Base-by-base conservation (phyloP, 2,888 invertebrate genomes). In the Hydraecia micacea region DNA sequence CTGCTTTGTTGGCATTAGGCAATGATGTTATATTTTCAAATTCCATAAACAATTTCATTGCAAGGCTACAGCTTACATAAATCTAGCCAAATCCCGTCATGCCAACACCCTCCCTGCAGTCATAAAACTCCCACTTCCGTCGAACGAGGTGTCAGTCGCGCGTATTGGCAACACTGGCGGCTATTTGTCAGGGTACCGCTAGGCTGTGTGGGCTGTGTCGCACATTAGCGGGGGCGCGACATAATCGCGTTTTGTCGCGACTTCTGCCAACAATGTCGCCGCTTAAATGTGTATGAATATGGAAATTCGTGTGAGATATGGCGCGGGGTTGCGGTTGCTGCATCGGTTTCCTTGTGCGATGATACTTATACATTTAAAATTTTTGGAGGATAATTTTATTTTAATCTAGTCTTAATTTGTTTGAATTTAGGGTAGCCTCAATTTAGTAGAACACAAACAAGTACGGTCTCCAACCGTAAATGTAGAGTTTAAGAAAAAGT, bases 221-320 rank as follows among this genome's bases (percentile, higher is more conserved):
- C 83, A 71, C 77, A 86, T 84, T 84, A 86, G 83, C 73, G 83
- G 60, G 58, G 85, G 81, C 76, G 86, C 86, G 73, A 83, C 86
- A 76, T 83, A 71, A 84, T 86, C 86, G 71, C 71, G 83, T 82
- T 68, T 58, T 77, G 83, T 83, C 71, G 83, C 86, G 67, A 63
- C 77, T 77, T 21, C 66, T 86, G 83, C 83, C 86, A 84, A 86
- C 77, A 77, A 62, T 52, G 73, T 75, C 58, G 32, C 63, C 42
- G 42, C 52, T 58, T 25, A 79, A 81, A 66, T 73, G 77, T 70
- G 70, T 73, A 73, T 73, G 83, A 65, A 77, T 86, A 84, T 86
- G 86, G 73, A 86, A 76, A 76, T 86, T 46, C 32, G 58, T 67
- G 28, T 83, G 72, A 86, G 55, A 82, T 82, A 86, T 60, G 46